Evolutionary conservation across 2,888 invertebrate genomes (phyloP).

Genomic region (Torymus tubicola): DNA sequence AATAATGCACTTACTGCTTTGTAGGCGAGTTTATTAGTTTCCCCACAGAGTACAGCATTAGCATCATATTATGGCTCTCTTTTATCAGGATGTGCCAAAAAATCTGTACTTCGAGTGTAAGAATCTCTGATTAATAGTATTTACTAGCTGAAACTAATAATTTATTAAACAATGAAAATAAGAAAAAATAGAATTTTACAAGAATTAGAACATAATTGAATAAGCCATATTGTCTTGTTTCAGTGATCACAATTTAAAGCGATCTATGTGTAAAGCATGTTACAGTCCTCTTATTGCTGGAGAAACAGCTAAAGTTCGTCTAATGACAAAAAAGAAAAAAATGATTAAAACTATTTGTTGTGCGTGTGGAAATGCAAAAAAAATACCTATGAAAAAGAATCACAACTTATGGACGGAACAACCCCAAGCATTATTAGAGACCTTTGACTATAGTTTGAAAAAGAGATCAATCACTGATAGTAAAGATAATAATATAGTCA

Average conservation of each 20-base stretch:
- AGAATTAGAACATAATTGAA: neutral
- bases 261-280: slow-evolving; percentile 81
- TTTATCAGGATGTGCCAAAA: slow-evolving; percentile 79
- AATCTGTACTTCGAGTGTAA: slow-evolving; percentile 81
- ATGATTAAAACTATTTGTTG: slow-evolving; percentile 77
- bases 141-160: slow-evolving; percentile 6
- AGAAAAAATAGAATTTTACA: slow-evolving; percentile 11
- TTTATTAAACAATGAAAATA: neutral
- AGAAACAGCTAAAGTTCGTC: slow-evolving; percentile 78
- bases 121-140: slow-evolving; percentile 61
- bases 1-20: slow-evolving; percentile 62
- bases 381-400: slow-evolving; percentile 72
- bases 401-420: slow-evolving; percentile 79
- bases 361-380: slow-evolving; percentile 73
- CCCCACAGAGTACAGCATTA: slow-evolving; percentile 74
- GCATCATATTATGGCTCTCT: slow-evolving; percentile 80
- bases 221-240: slow-evolving; percentile 60
- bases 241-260: slow-evolving; percentile 81
- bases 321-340: slow-evolving; percentile 77
- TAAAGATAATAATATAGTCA: neutral
- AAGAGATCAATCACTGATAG: slow-evolving; percentile 1
- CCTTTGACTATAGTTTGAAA: slow-evolving; percentile 74
- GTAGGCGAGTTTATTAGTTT: slow-evolving; percentile 78
- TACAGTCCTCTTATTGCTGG: slow-evolving; percentile 78
- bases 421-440: slow-evolving; percentile 78